Conservation (phyloP, 2,797 vertebrate species). For the Paratrypauchen microcephalus region DNA sequence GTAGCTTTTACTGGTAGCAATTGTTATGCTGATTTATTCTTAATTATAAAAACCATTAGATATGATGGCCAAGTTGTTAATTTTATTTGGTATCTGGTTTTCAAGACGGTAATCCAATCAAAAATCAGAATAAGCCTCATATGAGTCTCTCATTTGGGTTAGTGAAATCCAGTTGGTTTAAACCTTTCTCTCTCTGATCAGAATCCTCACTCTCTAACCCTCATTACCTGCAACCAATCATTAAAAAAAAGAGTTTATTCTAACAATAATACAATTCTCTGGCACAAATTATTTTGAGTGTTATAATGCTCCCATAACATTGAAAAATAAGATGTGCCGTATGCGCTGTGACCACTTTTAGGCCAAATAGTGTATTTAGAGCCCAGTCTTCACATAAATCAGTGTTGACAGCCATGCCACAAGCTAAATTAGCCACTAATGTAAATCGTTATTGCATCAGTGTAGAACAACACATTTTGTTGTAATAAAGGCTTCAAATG, state of each 20-base stretch:
- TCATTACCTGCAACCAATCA: too few species aligned
- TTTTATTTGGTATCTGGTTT: too few species aligned
- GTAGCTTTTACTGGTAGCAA: too few species aligned
- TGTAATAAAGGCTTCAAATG: slow-evolving; percentile 31
- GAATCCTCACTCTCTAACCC: too few species aligned
- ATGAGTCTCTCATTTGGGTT: too few species aligned
- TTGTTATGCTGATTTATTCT: too few species aligned
- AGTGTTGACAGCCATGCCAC: slow-evolving; percentile 44
- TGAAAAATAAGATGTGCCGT: neutral
- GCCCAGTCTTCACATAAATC: slow-evolving; percentile 37
- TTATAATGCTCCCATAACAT: too few species aligned
- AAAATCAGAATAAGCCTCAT: too few species aligned
- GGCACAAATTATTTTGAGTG: neutral
- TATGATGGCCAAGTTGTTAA: too few species aligned
- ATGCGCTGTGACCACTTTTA: slow-evolving; percentile 1
- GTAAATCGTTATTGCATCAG: slow-evolving; percentile 44
- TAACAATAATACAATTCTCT: neutral
- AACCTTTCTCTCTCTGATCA: neutral
- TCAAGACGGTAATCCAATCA: too few species aligned
- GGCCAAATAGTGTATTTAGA: slow-evolving; percentile 17
- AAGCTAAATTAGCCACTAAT: slow-evolving; percentile 48
- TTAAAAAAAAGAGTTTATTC: neutral
- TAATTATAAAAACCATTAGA: too few species aligned
- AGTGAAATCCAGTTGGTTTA: too few species aligned
- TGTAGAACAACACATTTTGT: slow-evolving; percentile 34